Evolutionary conservation across 2,113 vertebrate species (phyloP).

Genomic region (Ornithorhynchus anatinus): DNA sequence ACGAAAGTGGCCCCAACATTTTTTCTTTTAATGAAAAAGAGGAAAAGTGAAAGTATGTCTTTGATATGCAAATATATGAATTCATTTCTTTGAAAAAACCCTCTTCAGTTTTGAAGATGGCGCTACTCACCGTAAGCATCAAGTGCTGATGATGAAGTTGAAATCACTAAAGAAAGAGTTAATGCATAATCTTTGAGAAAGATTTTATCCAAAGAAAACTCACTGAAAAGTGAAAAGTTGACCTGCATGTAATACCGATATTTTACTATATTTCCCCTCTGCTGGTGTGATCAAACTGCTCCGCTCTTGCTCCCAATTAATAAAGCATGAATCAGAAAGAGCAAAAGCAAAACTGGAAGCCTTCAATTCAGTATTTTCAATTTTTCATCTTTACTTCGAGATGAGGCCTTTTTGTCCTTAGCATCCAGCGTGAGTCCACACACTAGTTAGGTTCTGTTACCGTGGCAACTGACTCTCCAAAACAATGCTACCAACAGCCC

Average conservation of each 20-base stretch:
- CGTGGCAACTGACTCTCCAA: conserved; percentile 72
- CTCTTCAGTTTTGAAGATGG: no score
- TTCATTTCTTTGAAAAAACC: no score
- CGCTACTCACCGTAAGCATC: no score
- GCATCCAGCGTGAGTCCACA: conserved; percentile 37
- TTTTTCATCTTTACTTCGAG: neutral
- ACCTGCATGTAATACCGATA: rapidly evolving
- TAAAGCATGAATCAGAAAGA: neutral
- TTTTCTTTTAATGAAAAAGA: no score
- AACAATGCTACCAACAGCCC: conserved; percentile 26
- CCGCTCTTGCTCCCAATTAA: neutral
- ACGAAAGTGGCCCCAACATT: no score
- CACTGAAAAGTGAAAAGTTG: neutral
- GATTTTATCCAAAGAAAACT: neutral
- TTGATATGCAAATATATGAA: no score
- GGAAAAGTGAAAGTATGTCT: no score
- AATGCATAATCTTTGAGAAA: neutral
- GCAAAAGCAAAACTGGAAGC: neutral
- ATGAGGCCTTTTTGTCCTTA: neutral
- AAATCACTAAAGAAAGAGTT: neutral
- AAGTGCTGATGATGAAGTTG: no score
- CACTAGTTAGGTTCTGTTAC: conserved; percentile 67
- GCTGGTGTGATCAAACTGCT: neutral
- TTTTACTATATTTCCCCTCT: neutral
- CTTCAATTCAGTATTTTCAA: neutral